Base-by-base conservation (phyloP, 2,113 vertebrate genomes). In the Phoenicopterus ruber region DNA sequence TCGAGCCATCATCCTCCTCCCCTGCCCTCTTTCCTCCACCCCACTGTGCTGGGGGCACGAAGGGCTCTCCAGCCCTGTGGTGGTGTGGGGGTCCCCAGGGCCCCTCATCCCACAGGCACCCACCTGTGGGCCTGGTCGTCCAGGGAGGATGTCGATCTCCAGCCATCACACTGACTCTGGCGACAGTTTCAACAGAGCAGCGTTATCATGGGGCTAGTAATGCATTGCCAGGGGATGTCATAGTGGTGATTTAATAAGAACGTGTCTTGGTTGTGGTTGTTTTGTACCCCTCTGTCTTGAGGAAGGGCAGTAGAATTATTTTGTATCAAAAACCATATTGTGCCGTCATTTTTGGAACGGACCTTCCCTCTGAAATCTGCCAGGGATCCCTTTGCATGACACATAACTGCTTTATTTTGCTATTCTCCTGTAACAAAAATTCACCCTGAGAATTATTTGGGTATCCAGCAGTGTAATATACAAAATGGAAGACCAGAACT, bases 21-120 rank as follows among this genome's bases (percentile, higher is more conserved):
- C 24, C 26, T 40, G 10, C 26, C 26, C 29, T 72, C 54, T 28
- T 28, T 54, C 12, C 9, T 84, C 20, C 47, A 28, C 10, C 6
- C 25, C 0, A 1, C 32, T 1, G 0, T 24, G 22, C 34, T 4
- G 0, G 26, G 12, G 34, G 2, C n/a, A 49, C 4, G 1, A 10
- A 72, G 11, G 13, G 24, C 15, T 6, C 17, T 58, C 16, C 32
- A 77, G 77, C 32, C 24, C 52, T 17, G 4, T 8, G 58, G 9
- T 59, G 11, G 18, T 28, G 12, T 8, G 31, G 46, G 42, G n/a
- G 31, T 61, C 9, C 40, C 73, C 59, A n/a, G 9, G 17, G 7
- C 5, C 40, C 29, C 50, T 49, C 42, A 22, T 7, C 8, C 34
- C 63, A 13, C n/a, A 10, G 40, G 17, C 34, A 61, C 40, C 25